These are phyloP conservation scores for Trissonchulus sp. DNA, from an alignment of 2,888 invertebrate genomes.

Conservation along the genomic window DNA sequence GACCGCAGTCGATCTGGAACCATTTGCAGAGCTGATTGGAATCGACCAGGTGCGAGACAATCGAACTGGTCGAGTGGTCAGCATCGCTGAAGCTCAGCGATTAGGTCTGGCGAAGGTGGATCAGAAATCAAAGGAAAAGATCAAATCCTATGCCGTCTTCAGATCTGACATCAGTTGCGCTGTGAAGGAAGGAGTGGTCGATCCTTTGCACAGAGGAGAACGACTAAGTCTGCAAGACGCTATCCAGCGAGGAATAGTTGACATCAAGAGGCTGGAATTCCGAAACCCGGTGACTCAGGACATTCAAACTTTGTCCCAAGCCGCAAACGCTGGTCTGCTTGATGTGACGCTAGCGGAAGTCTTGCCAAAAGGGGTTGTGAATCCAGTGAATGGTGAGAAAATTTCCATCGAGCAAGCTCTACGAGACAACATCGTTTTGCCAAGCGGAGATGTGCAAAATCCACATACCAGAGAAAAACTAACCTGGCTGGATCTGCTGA, in stretches of 20 bases:
- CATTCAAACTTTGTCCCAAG: background rate
- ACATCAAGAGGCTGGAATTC: constrained; percentile 49
- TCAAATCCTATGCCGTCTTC: constrained; percentile 26
- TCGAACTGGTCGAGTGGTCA: constrained; percentile 31
- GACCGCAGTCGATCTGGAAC: constrained; percentile 28
- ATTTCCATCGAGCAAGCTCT: constrained; percentile 57
- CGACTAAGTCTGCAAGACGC: constrained; percentile 75
- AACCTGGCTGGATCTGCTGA: constrained; percentile 29
- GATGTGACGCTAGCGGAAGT: constrained; percentile 29
- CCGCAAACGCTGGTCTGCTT: constrained; percentile 28
- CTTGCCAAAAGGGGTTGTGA: constrained; percentile 24
- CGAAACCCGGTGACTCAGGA: constrained; percentile 21
- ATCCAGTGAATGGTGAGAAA: constrained; percentile 28
- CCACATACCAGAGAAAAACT: constrained; percentile 62
- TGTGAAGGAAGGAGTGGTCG: constrained; percentile 66
- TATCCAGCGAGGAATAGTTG: constrained; percentile 68
- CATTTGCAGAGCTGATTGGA: constrained; percentile 28
- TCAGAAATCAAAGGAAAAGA: constrained; percentile 31
- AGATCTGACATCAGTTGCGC: constrained; percentile 55
- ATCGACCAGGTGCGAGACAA: constrained; percentile 29
- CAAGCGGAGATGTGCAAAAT: constrained; percentile 72
- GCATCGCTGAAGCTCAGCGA: constrained; percentile 39
- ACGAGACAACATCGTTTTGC: constrained; percentile 71
- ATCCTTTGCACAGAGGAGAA: constrained; percentile 62
- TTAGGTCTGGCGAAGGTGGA: constrained; percentile 35